phyloP scores from a whole-genome alignment of 53 echinoderm and acorn worm species.

The Echinometra lucunter region DNA sequence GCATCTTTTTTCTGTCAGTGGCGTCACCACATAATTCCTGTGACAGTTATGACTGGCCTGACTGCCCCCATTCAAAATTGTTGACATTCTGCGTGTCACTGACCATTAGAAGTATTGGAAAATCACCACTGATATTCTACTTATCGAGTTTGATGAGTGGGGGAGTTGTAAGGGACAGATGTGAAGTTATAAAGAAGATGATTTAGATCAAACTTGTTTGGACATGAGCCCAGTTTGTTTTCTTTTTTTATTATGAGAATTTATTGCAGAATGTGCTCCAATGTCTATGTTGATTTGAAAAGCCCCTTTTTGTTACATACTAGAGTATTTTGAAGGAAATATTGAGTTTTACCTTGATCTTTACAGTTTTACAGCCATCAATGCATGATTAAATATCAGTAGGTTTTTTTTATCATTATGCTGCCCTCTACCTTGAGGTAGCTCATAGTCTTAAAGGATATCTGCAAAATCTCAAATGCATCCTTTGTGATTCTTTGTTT shows the following conservation, averaged over 20 bases:
- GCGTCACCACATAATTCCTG: constrained; percentile 25
- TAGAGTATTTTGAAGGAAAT: too few species aligned
- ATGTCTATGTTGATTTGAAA: too few species aligned
- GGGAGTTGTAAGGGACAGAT: neutral
- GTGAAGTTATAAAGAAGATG: neutral
- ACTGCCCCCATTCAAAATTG: constrained; percentile 55
- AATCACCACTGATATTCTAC: neutral
- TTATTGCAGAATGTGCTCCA: neutral
- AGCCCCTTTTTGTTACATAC: too few species aligned
- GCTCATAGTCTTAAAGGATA: too few species aligned
- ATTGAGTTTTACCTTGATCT: too few species aligned
- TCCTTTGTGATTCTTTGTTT: too few species aligned
- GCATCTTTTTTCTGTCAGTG: constrained; percentile 44
- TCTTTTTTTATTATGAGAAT: neutral
- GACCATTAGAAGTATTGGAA: constrained; percentile 40
- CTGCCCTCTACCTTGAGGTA: too few species aligned
- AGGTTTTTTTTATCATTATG: too few species aligned
- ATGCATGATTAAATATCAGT: too few species aligned
- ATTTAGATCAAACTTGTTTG: constrained; percentile 8
- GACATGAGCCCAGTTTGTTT: neutral
- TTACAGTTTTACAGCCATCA: too few species aligned
- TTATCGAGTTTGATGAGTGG: neutral
- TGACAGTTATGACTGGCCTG: constrained; percentile 49
- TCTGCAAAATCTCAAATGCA: too few species aligned
- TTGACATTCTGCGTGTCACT: constrained; percentile 43